Percentiles rank a stretch among this genome's conserved stretches.
Conservation (phyloP, 1,140 invertebrate species). For the Asbolus verrucosus region DNA sequence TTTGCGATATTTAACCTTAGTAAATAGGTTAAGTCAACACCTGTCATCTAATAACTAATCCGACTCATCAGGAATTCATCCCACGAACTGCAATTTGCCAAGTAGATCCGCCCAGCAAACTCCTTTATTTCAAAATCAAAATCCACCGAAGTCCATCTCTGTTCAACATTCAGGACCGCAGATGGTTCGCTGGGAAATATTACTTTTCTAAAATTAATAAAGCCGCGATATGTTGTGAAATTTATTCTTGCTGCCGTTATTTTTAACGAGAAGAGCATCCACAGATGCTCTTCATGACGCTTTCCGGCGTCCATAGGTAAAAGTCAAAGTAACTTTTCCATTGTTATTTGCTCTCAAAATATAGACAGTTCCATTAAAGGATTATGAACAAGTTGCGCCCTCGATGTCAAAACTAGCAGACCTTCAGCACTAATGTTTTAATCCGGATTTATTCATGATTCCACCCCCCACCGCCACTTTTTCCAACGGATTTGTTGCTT, state of each 20-base stretch:
- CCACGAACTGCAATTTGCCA: conserved; percentile 60
- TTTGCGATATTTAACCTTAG: conserved; percentile 43
- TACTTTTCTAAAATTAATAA: conserved; percentile 51
- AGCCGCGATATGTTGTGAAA: conserved; percentile 1
- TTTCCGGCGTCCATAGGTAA: conserved; percentile 21
- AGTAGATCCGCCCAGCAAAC: conserved; percentile 51
- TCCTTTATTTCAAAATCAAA: conserved; percentile 25
- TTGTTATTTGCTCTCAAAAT: conserved; percentile 10
- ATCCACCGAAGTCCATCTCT: conserved; percentile 11
- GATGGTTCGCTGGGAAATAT: conserved; percentile 35
- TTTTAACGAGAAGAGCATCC: neutral
- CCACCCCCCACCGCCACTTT: too few relatives aligned
- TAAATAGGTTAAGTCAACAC: conserved; percentile 54
- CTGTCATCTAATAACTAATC: conserved; percentile 58
- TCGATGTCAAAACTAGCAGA: conserved; percentile 26
- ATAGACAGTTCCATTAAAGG: conserved; percentile 32
- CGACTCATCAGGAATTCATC: conserved; percentile 60
- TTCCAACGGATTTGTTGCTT: conserved; percentile 18
- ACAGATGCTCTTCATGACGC: conserved; percentile 40
- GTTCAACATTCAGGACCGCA: conserved; percentile 44
- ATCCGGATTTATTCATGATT: conserved; percentile 35
- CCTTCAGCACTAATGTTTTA: conserved; percentile 40
- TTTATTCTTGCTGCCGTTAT: neutral
- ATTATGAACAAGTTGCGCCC: conserved; percentile 37
- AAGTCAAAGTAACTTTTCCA: too few relatives aligned